Evolutionary conservation across 1,140 invertebrate species (phyloP), one percentile per base, ranked within the genome.

Genomic region (Cydia amplana): DNA sequence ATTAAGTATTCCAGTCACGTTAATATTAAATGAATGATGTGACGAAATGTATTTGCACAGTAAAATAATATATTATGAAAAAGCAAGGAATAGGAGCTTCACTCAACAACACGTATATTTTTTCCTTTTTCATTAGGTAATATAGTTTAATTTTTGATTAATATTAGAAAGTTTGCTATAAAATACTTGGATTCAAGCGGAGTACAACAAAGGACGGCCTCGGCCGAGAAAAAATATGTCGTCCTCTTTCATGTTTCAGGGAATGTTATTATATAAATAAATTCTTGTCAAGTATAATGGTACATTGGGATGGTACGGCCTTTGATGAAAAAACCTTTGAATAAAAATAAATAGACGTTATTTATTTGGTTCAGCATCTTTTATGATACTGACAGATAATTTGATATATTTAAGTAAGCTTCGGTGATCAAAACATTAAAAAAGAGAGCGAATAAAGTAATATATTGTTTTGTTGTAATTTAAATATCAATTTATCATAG

Each of bases 241-340:
- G 36, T 65, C 74, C 79, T 60, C 74, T 81, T 81, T 79, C 55
- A 64, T 80, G 75, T 77, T 76, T 74, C 78, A 77, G 78, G 36
- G 51, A 79, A 77, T 76, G 74, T 75, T 40, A 36, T 77, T 32
- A 64, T 60, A 49, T 60, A 75, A 74, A 72, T 40, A 77, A 77
- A 77, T 65, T 81, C 60, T 70, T 65, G 75, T 78, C 72, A 77
- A 74, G 75, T 23, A 73, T n/a, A n/a, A n/a, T 67, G 64, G 12
- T 16, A 70, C 18, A 36, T 70, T 36, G 32, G 65, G n/a, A 36
- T 10, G n/a, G 36, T 70, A 16, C 28, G 32, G n/a, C 65, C 65
- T 70, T 70, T 43, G 65, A 40, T 36, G 64, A 67, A 67, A 32
- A 36, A 32, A 32, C 28, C 28, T 32, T 67, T 36, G 25, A 67